Evolutionary conservation across 1,140 invertebrate species (phyloP), one percentile per base, ranked within the genome.

Genomic region (Dryas iulia): DNA sequence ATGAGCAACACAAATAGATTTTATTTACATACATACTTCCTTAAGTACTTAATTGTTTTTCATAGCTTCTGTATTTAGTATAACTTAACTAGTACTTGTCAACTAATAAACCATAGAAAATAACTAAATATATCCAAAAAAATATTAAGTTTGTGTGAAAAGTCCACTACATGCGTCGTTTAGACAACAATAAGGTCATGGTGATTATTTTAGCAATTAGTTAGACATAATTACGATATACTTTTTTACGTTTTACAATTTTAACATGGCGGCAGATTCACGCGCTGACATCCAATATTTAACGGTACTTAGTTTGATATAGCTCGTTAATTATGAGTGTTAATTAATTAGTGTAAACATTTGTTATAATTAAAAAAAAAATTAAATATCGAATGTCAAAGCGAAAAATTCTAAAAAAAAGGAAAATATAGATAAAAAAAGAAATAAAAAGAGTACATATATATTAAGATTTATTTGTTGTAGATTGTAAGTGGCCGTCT

Each of bases 401-500:
- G 53, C 52, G 30, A 71, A 74, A 73, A 74, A 72, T 69, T 61
- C 14, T 64, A 73, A 69, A 77, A 77, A 77, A 77, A 72, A 61
- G 64, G 70, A 62, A 72, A 74, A 77, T 21, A 47, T 47, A 47
- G 18, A 77, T 52, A 57, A 25, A 60, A 66, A 74, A 57, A 64
- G 59, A 72, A 66, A 69, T 58, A 67, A 69, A 76, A 76, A 72
- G 67, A 71, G 30, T 47, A 66, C 31, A 66, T 65, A 63, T 76
- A 71, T 60, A 71, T 52, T 77, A 74, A 77, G 67, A 33, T 61
- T 69, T 74, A 74, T 76, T 77, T 77, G 72, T 77, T 77, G 66
- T 77, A 72, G 73, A 56, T 61, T 68, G 68, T 77, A 77, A 80
- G 78, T 76, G 68, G 73, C 76, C 64, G 66, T 72, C 76, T 71